Conservation (phyloP, 2,888 invertebrate species). For the Lithophane leautieri region DNA sequence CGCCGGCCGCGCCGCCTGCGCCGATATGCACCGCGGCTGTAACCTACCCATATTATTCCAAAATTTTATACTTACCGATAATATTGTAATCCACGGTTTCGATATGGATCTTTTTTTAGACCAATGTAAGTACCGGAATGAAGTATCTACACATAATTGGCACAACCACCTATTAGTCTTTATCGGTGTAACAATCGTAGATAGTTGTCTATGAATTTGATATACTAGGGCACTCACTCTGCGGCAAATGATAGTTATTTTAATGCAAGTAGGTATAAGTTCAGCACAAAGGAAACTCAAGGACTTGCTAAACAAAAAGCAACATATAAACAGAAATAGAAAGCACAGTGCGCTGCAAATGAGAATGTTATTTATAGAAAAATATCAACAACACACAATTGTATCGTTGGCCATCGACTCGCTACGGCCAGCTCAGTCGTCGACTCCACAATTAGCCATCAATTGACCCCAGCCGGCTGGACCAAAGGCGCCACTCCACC, state of each 20-base stretch:
- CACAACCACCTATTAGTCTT: slow-evolving; percentile 46
- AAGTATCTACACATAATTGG: slow-evolving; percentile 52
- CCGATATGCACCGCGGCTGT: slow-evolving; percentile 57
- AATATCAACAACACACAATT: slow-evolving; percentile 65
- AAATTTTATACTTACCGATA: slow-evolving; percentile 46
- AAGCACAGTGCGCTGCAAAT: slow-evolving; percentile 44
- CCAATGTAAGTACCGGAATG: slow-evolving; percentile 27
- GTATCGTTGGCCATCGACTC: slow-evolving; percentile 79
- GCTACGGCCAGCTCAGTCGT: slow-evolving; percentile 65
- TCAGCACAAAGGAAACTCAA: slow-evolving; percentile 46
- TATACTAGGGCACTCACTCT: slow-evolving; percentile 43
- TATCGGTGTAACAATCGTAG: slow-evolving; percentile 56
- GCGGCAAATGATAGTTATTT: slow-evolving; percentile 31
- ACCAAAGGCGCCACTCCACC: slow-evolving; percentile 76
- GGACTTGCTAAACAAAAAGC: slow-evolving; percentile 38
- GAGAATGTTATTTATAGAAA: slow-evolving; percentile 70
- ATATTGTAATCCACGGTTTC: slow-evolving; percentile 52
- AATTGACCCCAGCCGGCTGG: slow-evolving; percentile 84
- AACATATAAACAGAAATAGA: slow-evolving; percentile 49
- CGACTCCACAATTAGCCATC: slow-evolving; percentile 83
- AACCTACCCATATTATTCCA: slow-evolving; percentile 35
- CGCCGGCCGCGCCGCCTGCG: slow-evolving; percentile 28
- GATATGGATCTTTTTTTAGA: slow-evolving; percentile 50
- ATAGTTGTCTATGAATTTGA: slow-evolving; percentile 43
- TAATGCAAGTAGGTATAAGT: slow-evolving; percentile 14